Conservation (phyloP, 2,113 vertebrate genomes). For the Harpagus bidentatus region DNA sequence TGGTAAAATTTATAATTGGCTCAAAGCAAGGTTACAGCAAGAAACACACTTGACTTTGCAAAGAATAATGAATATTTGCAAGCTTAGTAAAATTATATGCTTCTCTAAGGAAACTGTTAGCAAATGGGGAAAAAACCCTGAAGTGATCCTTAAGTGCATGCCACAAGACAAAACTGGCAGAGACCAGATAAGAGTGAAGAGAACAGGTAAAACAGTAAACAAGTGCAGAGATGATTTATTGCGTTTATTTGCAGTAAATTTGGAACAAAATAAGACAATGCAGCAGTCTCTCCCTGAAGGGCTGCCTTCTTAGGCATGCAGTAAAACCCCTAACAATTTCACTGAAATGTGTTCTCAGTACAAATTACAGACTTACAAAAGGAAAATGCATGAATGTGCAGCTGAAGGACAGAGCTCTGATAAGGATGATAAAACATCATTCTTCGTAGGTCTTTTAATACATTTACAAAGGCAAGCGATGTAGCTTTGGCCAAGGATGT, state of each 20-base stretch:
- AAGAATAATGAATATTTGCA: constrained; percentile 41
- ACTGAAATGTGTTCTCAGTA: neutral
- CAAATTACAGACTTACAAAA: constrained; percentile 1
- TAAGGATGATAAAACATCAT: neutral
- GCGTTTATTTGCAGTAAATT: constrained; percentile 29
- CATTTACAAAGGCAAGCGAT: neutral
- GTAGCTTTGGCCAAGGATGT: neutral
- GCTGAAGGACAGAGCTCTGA: constrained; percentile 5
- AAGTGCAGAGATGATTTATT: constrained; percentile 19
- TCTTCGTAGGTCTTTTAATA: neutral
- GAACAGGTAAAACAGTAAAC: constrained; percentile 8
- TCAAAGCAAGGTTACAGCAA: constrained; percentile 32
- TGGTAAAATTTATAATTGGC: constrained; percentile 33
- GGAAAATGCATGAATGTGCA: constrained; percentile 1
- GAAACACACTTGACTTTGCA: constrained; percentile 34
- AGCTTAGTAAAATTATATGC: constrained; percentile 16
- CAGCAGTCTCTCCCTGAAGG: constrained; percentile 26
- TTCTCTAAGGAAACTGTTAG: neutral
- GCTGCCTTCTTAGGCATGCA: constrained; percentile 3
- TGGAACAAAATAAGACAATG: neutral
- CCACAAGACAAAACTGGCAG: constrained; percentile 15
- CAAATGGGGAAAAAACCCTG: neutral
- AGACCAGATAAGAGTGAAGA: neutral
- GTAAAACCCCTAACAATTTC: neutral
- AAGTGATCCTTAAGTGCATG: neutral